phyloP scores from a whole-genome alignment of 2,888 invertebrate genomes.

The Amblyteles armatorius region DNA sequence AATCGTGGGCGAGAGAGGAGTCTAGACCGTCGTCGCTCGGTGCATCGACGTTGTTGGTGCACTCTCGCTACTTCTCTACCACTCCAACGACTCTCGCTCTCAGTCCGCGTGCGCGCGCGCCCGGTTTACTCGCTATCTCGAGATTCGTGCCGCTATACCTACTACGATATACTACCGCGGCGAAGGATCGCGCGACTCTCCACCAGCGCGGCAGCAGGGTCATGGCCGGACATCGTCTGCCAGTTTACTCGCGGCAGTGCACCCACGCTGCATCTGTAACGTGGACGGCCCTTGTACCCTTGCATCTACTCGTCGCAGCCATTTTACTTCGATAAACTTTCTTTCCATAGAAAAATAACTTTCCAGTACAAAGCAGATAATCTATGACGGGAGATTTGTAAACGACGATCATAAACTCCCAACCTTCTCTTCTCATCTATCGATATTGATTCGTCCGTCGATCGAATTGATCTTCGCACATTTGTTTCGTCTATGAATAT shows the following conservation, averaged over 20 bases:
- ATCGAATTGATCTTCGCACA: background rate
- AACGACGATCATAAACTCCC: no score
- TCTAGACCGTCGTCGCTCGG: constrained; percentile 23
- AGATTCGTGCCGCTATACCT: constrained; percentile 23
- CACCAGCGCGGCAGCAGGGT: constrained; percentile 79
- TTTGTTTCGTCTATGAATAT: background rate
- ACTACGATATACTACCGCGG: constrained; percentile 9
- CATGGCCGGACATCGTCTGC: constrained; percentile 84
- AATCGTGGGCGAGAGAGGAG: constrained; percentile 22
- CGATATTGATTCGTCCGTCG: background rate
- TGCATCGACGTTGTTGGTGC: constrained; percentile 42
- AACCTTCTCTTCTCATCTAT: background rate
- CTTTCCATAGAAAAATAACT: background rate
- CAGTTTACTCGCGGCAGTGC: constrained; percentile 76
- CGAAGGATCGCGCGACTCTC: constrained; percentile 35
- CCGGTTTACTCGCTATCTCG: constrained; percentile 42
- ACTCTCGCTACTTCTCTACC: constrained; percentile 49
- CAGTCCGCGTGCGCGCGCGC: constrained; percentile 50
- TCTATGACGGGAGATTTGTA: no score
- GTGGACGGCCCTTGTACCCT: constrained; percentile 21
- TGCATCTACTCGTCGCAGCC: background rate
- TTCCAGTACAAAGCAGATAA: no score
- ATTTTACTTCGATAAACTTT: background rate
- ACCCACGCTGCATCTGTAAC: constrained; percentile 74
- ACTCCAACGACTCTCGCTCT: constrained; percentile 56